Conservation (phyloP, 64 coral and sea anemone species). For the Catalaphyllia jardinei region DNA sequence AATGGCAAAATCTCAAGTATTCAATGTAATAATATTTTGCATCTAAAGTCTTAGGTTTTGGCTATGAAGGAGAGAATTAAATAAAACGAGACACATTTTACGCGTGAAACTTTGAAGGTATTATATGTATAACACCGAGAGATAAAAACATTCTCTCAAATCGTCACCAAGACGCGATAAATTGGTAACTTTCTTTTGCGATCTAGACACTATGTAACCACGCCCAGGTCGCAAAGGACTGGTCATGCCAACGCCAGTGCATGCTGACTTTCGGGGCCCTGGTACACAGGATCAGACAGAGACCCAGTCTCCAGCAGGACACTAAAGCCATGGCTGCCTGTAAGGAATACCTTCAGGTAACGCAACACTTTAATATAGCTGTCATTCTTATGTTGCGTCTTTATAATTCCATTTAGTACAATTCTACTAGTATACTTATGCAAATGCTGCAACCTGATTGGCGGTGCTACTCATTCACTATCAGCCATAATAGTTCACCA, state of each 20-base stretch:
- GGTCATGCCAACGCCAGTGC: slow-evolving; percentile 58
- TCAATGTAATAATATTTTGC: too few relatives aligned
- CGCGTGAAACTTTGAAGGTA: not conserved
- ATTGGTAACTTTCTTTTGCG: not conserved
- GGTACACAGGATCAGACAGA: slow-evolving; percentile 23
- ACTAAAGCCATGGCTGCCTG: slow-evolving; percentile 3
- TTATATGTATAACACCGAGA: not conserved
- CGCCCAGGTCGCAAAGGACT: not conserved
- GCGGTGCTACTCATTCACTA: too few relatives aligned
- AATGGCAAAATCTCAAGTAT: too few relatives aligned
- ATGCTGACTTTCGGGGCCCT: slow-evolving; percentile 67
- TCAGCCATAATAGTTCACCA: too few relatives aligned
- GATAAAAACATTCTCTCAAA: not conserved
- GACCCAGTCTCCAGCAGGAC: slow-evolving; percentile 22
- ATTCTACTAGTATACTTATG: too few relatives aligned
- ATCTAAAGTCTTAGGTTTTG: too few relatives aligned
- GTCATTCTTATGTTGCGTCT: too few relatives aligned
- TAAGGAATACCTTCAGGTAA: slow-evolving; percentile 25
- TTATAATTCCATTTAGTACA: too few relatives aligned
- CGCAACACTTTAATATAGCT: too few relatives aligned
- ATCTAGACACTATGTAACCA: slow-evolving; percentile 1
- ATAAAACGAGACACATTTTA: too few relatives aligned
- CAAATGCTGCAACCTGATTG: too few relatives aligned
- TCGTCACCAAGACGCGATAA: not conserved
- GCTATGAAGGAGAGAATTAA: too few relatives aligned